Base-by-base conservation (phyloP, 2,888 invertebrate species). In the Cryptosula pallasiana region DNA sequence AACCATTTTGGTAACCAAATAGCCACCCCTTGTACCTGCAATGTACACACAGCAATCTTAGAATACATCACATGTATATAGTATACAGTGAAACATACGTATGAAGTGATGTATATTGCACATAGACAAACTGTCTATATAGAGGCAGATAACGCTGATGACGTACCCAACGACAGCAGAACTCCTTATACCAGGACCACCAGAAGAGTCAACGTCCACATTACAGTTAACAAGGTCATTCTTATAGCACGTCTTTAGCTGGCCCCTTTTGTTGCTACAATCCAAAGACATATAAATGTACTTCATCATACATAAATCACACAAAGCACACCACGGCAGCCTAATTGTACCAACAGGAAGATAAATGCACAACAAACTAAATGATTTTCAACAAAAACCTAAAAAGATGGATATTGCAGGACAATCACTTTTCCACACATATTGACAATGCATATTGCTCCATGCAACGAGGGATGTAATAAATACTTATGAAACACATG, bases 231-330 rank as follows among this genome's bases (percentile, higher is more conserved):
- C 89, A 79, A 90, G 89, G 58, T 94, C 93, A 81, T 93, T 91
- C 82, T 91, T 90, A 85, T 90, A 97, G 57, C 91, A 90, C 58
- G 91, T 89, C 89, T 96, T 98, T 80, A 96, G 87, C 83, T 92
- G 91, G 76, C 93, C 95, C 80, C 91, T 90, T 88, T 96, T 96
- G 87, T 91, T 92, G 79, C 95, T 94, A 70, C 45, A 45, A 45
- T 5, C 45, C n/a, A n/a, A n/a, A n/a, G n/a, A n/a, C n/a, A n/a
- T n/a, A n/a, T n/a, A n/a, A n/a, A n/a, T n/a, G n/a, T n/a, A n/a
- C n/a, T n/a, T n/a, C n/a, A n/a, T n/a, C n/a, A n/a, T n/a, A n/a
- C n/a, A n/a, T n/a, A n/a, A n/a, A n/a, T n/a, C n/a, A n/a, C n/a
- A n/a, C n/a, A n/a, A n/a, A n/a, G n/a, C n/a, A n/a, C n/a, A n/a